Base-by-base conservation (phyloP, 2,113 vertebrate species). In the Xiphorhynchus elegans region DNA sequence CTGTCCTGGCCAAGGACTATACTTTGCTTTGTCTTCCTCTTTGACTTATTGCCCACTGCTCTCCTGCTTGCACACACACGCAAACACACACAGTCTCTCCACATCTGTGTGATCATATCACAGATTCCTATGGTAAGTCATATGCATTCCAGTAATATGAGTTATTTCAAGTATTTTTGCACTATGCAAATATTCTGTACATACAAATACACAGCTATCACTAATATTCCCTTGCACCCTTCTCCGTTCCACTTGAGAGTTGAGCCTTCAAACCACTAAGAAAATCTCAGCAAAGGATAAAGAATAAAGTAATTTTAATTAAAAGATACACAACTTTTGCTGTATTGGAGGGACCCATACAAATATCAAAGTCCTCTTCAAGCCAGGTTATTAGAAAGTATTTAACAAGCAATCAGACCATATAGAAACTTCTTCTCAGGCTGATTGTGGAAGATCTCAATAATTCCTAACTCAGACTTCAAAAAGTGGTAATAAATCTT, bases 161-260 rank as follows among this genome's bases (percentile, higher is more conserved):
- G 68, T 68, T 81, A 82, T 60, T 66, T 62, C 2, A 13, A 80
- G 29, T 90, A 77, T 49, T 92, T 87, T 67, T 91, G 49, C 15
- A 84, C 11, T 42, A 69, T 49, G 69, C 82, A 91, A 87, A 92
- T 94, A 93, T 53, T 88, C 60, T 91, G 10, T 70, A 76, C n/a
- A 50, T 88, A 53, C 33, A 96, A 93, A 93, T 81, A 59, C 16
- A 66, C 25, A 66, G 21, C n/a, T 93, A 35, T 68, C 7, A 11
- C 80, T 80, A 94, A 89, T 77, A 90, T 53, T 93, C 25, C 47
- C n/a, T 64, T 89, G 56, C 18, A 92, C 31, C 20, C 18, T 75
- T 85, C 58, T 79, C 66, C 35, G 72, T 90, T 46, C 33, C 17
- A 28, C 40, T 69, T 58, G 69, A 50, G 58, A 44, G 8, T 24